These are phyloP conservation scores for Seriola aureovittata DNA, from an alignment of 2,113 vertebrate genomes.

Conservation along the genomic window DNA sequence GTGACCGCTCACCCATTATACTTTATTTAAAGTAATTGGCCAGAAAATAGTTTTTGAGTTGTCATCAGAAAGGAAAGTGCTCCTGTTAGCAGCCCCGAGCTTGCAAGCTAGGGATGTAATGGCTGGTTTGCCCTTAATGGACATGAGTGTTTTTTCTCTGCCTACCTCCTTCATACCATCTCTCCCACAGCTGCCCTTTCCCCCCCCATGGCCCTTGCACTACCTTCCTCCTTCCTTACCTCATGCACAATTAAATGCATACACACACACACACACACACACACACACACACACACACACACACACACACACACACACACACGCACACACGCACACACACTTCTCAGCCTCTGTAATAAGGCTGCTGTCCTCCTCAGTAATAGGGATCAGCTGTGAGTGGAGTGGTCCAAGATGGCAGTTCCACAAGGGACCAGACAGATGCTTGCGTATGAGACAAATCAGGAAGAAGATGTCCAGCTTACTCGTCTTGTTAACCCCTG, in stretches of 20 bases:
- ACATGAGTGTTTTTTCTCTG: conserved; percentile 27
- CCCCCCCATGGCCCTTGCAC: conserved; percentile 8
- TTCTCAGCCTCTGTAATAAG: conserved; percentile 40
- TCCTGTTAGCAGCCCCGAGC: conserved; percentile 48
- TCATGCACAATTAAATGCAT: conserved; percentile 48
- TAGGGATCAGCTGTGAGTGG: conserved; percentile 45
- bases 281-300: background rate
- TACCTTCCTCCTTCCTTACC: conserved; percentile 17
- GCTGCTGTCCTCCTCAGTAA: conserved; percentile 51
- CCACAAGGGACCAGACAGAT: conserved; percentile 49
- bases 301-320: background rate
- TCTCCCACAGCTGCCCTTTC: conserved; percentile 28
- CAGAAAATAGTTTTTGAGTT: conserved; percentile 50
- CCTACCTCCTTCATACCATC: conserved; percentile 9
- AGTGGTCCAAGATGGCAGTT: conserved; percentile 55
- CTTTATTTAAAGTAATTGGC: conserved; percentile 65
- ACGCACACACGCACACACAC: conserved; percentile 4
- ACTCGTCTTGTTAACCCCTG: conserved; percentile 50
- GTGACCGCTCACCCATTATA: conserved; percentile 36
- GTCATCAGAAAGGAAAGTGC: conserved; percentile 43
- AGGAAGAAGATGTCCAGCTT: conserved; percentile 33
- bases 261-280: background rate
- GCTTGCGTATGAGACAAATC: conserved; percentile 47
- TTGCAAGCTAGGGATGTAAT: conserved; percentile 8
- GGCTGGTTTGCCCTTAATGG: conserved; percentile 46